Percentiles rank a stretch among this genome's conserved stretches.
phyloP scores from a whole-genome alignment of 2,113 vertebrate genomes.

The Malurus elegans region DNA sequence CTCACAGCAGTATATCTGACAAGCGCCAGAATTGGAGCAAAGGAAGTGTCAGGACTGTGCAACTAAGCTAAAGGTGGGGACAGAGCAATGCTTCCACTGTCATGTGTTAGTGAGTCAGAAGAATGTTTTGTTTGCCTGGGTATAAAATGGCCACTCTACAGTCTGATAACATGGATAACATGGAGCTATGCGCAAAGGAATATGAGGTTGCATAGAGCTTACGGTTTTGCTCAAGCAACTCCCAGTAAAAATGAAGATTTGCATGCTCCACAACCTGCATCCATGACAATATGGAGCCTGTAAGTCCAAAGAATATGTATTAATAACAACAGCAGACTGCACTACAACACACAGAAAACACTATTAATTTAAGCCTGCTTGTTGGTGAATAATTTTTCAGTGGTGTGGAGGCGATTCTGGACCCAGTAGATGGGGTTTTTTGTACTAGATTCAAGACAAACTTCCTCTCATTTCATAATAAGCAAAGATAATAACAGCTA shows the following conservation, averaged over 20 bases:
- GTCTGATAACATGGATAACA: not conserved
- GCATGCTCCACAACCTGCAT: not conserved
- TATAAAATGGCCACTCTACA: not conserved
- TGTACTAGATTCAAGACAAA: not conserved
- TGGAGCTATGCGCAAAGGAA: not conserved
- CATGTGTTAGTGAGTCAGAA: not conserved
- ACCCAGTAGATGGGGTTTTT: not conserved
- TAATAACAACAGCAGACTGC: not conserved
- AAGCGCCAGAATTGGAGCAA: not conserved
- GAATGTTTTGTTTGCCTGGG: not conserved
- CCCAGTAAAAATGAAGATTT: not conserved
- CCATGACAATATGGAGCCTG: not conserved
- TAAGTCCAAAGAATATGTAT: not conserved
- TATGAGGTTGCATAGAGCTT: not conserved
- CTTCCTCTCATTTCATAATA: not conserved
- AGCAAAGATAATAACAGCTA: not conserved
- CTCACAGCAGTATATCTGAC: not conserved
- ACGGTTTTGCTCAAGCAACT: not conserved
- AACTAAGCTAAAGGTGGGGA: not conserved
- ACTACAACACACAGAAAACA: not conserved
- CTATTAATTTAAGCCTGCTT: not conserved
- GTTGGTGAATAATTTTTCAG: not conserved
- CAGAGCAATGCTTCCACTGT: not conserved
- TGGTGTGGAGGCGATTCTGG: not conserved
- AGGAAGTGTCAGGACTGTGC: not conserved